Conservation (phyloP, 2,888 invertebrate genomes). For the Caprella mutica region DNA sequence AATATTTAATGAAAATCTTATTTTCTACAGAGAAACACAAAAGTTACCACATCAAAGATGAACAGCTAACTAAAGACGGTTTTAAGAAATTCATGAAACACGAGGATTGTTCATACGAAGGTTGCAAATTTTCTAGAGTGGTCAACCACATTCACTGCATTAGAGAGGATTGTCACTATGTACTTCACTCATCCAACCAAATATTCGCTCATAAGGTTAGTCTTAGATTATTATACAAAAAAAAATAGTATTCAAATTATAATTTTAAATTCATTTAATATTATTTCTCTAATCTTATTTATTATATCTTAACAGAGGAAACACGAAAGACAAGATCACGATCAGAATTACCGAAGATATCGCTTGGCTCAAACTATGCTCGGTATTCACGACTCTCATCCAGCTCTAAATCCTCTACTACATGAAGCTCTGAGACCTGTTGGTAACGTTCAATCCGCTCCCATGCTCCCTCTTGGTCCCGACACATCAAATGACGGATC, state of each 20-base stretch:
- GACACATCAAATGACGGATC: constrained; percentile 47
- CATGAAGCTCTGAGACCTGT: constrained; percentile 29
- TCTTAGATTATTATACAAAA: not conserved
- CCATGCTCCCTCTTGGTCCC: constrained; percentile 35
- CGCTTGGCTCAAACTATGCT: constrained; percentile 52
- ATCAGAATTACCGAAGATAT: constrained; percentile 70
- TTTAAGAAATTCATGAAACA: constrained; percentile 99
- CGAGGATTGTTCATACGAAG: constrained; percentile 79
- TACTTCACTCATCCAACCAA: constrained; percentile 91
- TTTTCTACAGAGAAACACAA: constrained; percentile 84
- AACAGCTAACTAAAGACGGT: constrained; percentile 84
- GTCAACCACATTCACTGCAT: constrained; percentile 99
- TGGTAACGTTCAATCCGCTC: constrained; percentile 13
- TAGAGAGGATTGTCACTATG: constrained; percentile 84
- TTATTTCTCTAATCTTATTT: not conserved
- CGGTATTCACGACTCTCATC: constrained; percentile 35
- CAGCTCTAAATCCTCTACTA: constrained; percentile 29
- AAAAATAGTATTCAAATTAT: not conserved
- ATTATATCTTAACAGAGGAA: constrained; percentile 48
- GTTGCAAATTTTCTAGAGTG: constrained; percentile 83
- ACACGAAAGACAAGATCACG: constrained; percentile 87
- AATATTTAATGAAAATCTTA: too few species aligned
- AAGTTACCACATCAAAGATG: constrained; percentile 94
- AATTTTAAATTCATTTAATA: not conserved
- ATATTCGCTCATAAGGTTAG: constrained; percentile 76